These are phyloP conservation scores for Cromileptes altivelis DNA, from an alignment of 2,113 vertebrate species.

Conservation along the genomic window DNA sequence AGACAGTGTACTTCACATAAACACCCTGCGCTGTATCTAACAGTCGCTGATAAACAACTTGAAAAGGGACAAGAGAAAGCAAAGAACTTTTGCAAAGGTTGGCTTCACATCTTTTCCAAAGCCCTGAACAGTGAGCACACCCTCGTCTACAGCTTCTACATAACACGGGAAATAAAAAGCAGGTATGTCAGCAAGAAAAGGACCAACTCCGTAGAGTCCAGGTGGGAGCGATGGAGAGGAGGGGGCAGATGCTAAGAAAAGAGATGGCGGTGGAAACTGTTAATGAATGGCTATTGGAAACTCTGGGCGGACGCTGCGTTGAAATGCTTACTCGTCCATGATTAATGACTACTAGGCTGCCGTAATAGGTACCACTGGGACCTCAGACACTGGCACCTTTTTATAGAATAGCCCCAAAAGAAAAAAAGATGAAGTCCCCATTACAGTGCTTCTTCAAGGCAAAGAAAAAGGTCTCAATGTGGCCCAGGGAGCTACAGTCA, in stretches of 20 bases:
- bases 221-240: constrained; percentile 74
- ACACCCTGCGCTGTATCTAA: background rate
- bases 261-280: constrained; percentile 78
- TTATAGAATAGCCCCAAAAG: constrained; percentile 82
- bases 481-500: constrained; percentile 44
- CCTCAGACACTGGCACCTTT: constrained; percentile 79
- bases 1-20: background rate
- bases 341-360: constrained; percentile 84
- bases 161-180: constrained; percentile 69
- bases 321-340: constrained; percentile 83
- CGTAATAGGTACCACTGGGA: constrained; percentile 86
- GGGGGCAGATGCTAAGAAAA: constrained; percentile 79
- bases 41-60: constrained; percentile 26
- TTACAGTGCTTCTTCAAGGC: constrained; percentile 70
- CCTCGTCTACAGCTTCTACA: constrained; percentile 53
- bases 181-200: constrained; percentile 82
- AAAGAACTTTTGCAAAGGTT: constrained; percentile 56
- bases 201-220: constrained; percentile 76
- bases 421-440: constrained; percentile 81
- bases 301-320: constrained; percentile 73
- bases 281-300: constrained; percentile 86
- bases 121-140: constrained; percentile 21
- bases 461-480: constrained; percentile 57
- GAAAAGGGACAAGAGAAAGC: constrained; percentile 20
- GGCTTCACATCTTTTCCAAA: constrained; percentile 40